These are phyloP conservation scores for Apodemus agrarius DNA, from an alignment of 2,797 vertebrate genomes.

Conservation along the genomic window DNA sequence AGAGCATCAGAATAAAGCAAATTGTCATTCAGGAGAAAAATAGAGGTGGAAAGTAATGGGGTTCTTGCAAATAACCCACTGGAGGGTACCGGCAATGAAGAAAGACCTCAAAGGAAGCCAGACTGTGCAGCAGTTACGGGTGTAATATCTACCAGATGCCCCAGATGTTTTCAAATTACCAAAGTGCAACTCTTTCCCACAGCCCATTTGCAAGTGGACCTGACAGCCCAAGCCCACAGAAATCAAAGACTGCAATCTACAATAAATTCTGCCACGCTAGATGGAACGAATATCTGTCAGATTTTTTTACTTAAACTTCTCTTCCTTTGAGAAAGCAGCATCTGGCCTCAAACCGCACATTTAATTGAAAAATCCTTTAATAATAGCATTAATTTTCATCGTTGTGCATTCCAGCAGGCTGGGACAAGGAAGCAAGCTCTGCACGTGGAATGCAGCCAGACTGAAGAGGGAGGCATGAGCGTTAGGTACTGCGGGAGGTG, in stretches of 20 bases:
- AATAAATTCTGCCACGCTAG: slow-evolving; percentile 68
- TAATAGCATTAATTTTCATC: slow-evolving; percentile 79
- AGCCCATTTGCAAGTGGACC: slow-evolving; percentile 74
- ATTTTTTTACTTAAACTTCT: slow-evolving; percentile 77
- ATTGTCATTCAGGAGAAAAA: slow-evolving; percentile 40
- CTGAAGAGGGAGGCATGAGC: background rate
- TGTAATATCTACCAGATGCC: slow-evolving; percentile 81
- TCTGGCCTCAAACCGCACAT: slow-evolving; percentile 65
- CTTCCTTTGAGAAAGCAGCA: slow-evolving; percentile 69
- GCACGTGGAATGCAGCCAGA: background rate
- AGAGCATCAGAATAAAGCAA: slow-evolving; percentile 57
- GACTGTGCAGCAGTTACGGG: slow-evolving; percentile 68
- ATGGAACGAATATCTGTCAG: slow-evolving; percentile 70
- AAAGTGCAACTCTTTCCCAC: slow-evolving; percentile 73
- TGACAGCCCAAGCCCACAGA: slow-evolving; percentile 69
- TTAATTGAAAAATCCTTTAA: slow-evolving; percentile 79
- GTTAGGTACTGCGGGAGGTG: background rate
- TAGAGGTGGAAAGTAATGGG: slow-evolving; percentile 61
- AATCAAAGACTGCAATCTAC: slow-evolving; percentile 66
- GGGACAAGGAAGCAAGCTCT: background rate
- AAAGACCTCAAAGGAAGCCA: slow-evolving; percentile 73
- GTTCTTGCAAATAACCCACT: slow-evolving; percentile 52
- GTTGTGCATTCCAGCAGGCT: slow-evolving; percentile 10
- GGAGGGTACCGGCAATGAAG: slow-evolving; percentile 54
- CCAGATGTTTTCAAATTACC: slow-evolving; percentile 77